Evolutionary conservation across 2,888 invertebrate species (phyloP).

Genomic region (Nemotelus pantherinus): DNA sequence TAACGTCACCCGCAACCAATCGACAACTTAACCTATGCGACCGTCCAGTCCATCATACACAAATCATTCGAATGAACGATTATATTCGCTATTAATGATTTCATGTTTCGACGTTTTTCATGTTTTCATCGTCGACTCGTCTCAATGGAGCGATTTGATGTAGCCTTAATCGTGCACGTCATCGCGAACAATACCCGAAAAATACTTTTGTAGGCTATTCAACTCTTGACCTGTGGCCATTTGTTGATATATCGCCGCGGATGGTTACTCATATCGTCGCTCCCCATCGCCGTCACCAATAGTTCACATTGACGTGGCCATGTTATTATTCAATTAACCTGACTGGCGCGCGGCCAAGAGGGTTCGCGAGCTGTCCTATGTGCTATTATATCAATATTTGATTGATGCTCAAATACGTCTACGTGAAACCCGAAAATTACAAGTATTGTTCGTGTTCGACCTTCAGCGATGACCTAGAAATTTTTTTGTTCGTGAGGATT

Average conservation of each 20-base stretch:
- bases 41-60: neutral
- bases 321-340: conserved; percentile 40
- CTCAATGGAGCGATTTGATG: neutral
- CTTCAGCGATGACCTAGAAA: conserved; percentile 34
- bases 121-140: neutral
- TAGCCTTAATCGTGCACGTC: conserved; percentile 35
- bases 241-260: conserved; percentile 8
- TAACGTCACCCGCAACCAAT: neutral
- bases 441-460: conserved; percentile 33
- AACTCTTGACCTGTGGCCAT: conserved; percentile 41
- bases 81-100: conserved; percentile 10
- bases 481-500: neutral
- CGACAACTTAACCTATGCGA: conserved; percentile 21
- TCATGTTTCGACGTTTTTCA: neutral
- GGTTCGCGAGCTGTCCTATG: conserved; percentile 25
- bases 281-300: neutral
- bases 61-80: neutral
- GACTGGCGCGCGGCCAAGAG: neutral
- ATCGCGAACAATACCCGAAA: conserved; percentile 33
- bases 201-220: conserved; percentile 36
- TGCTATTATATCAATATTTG: conserved; percentile 37
- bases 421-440: neutral
- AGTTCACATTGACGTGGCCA: conserved; percentile 14
- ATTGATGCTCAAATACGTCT: conserved; percentile 31
- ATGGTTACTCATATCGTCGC: neutral